These are phyloP conservation scores for Ornithoptera alexandrae DNA, from an alignment of 2,888 invertebrate genomes.

Conservation along the genomic window DNA sequence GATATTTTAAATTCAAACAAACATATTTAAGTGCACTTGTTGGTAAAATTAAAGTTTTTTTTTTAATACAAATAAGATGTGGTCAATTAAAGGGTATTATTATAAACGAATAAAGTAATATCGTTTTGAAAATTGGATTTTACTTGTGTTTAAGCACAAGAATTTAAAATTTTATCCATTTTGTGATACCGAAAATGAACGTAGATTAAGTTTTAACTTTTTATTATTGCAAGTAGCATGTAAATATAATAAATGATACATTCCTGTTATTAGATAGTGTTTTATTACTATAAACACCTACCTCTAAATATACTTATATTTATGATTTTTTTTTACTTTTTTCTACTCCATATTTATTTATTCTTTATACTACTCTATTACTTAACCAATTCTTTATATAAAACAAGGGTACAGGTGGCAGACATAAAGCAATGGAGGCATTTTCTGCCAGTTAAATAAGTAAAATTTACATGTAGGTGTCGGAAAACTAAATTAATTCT, in stretches of 20 bases:
- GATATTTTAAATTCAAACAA: no score
- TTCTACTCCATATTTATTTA: no score
- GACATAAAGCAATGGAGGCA: no score
- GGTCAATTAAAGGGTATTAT: conserved; percentile 6
- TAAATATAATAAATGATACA: conserved; percentile 30
- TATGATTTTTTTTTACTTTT: no score
- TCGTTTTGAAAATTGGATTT: neutral
- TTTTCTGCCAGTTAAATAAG: no score
- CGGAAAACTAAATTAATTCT: no score
- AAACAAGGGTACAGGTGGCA: no score
- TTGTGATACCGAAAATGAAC: conserved; percentile 13
- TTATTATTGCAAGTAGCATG: conserved; percentile 18
- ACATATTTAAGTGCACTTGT: no score
- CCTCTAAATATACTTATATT: neutral
- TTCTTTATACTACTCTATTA: no score
- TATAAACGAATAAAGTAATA: neutral
- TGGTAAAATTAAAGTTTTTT: neutral
- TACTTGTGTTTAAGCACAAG: neutral
- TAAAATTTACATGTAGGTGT: no score
- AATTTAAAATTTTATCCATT: neutral
- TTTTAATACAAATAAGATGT: neutral
- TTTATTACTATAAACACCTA: conserved; percentile 7
- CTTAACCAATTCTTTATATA: no score
- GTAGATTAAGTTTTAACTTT: conserved; percentile 29
- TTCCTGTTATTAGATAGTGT: conserved; percentile 27